Conservation (phyloP, 2,888 invertebrate species). For the Erebia palarica region DNA sequence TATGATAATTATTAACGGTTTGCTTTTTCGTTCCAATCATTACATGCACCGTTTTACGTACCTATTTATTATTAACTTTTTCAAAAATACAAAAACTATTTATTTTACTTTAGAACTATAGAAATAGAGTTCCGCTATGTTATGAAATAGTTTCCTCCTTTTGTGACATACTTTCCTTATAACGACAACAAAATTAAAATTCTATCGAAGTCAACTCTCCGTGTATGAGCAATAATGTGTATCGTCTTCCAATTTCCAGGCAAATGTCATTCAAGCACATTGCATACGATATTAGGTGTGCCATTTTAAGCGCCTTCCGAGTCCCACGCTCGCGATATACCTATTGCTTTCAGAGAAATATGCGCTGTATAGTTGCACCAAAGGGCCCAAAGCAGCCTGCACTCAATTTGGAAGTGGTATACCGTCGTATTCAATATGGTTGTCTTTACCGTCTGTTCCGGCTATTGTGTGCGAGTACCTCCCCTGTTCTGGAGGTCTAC, state of each 20-base stretch:
- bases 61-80: not conserved
- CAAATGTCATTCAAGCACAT: constrained; percentile 37
- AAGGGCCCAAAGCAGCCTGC: constrained; percentile 20
- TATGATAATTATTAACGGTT: not conserved
- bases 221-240: constrained; percentile 24
- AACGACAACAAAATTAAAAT: constrained; percentile 13
- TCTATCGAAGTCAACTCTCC: constrained; percentile 13
- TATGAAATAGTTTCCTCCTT: not conserved
- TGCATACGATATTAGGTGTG: constrained; percentile 35
- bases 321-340: constrained; percentile 21
- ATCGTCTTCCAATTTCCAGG: constrained; percentile 35
- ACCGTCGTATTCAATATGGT: constrained; percentile 15
- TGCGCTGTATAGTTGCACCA: not conserved
- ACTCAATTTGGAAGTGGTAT: constrained; percentile 18
- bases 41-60: not conserved
- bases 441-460: constrained; percentile 34
- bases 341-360: constrained; percentile 17
- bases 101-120: not conserved
- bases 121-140: not conserved
- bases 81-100: not conserved
- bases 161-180: not conserved
- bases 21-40: not conserved
- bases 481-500: constrained; percentile 23
- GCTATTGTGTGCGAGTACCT: constrained; percentile 37
- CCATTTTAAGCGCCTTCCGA: constrained; percentile 27